Conservation (phyloP, 2,113 vertebrate species). For the Turnix velox region DNA sequence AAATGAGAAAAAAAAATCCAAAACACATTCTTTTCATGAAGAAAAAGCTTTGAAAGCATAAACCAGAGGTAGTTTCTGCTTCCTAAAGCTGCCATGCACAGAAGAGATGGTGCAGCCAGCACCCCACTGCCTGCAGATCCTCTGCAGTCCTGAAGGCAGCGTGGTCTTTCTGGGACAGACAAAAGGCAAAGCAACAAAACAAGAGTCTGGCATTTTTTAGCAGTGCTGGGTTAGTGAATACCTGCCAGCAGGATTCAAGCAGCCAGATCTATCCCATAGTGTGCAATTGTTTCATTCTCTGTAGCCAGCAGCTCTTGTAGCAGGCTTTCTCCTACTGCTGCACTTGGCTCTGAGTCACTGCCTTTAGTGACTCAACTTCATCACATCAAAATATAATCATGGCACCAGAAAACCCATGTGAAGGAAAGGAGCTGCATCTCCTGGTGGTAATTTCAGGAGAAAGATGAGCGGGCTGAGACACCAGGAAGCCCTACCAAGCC, state of each 20-base stretch:
- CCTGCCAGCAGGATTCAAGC: background rate
- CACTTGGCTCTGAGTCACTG: background rate
- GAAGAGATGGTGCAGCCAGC: background rate
- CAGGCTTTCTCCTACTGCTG: background rate
- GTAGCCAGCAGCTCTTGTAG: background rate
- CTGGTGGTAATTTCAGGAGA: background rate
- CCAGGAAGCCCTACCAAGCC: background rate
- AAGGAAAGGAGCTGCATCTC: background rate
- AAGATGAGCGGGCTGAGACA: background rate
- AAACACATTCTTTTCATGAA: background rate
- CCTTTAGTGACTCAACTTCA: background rate
- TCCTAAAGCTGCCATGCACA: background rate
- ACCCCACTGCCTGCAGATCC: background rate
- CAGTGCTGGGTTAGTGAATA: background rate
- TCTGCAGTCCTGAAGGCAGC: background rate
- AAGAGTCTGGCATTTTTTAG: slow-evolving; percentile 1
- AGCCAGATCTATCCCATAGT: background rate
- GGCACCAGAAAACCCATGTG: background rate
- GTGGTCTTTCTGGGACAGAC: background rate
- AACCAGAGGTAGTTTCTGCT: background rate
- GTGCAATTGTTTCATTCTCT: background rate
- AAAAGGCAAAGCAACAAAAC: slow-evolving; percentile 19
- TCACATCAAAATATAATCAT: background rate
- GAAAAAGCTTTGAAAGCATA: background rate
- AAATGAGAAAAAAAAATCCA: background rate